Evolutionary conservation across 1,140 invertebrate species (phyloP).

Genomic region (Dendroctonus valens): DNA sequence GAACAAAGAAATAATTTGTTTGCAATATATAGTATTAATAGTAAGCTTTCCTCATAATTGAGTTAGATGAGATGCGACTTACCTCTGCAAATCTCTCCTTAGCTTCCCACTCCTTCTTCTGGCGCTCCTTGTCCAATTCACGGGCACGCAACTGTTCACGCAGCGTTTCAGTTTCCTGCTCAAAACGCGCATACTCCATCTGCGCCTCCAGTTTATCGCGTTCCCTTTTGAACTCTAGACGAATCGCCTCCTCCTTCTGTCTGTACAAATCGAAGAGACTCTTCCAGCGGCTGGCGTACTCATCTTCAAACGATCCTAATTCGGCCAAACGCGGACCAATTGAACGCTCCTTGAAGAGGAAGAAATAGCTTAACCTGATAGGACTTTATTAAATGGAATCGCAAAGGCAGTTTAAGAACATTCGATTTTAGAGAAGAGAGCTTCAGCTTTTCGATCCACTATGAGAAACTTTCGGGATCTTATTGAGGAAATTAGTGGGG

Average conservation of each 20-base stretch:
- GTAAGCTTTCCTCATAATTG: too few relatives aligned
- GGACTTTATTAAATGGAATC: too few relatives aligned
- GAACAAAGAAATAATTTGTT: too few relatives aligned
- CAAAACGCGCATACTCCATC: conserved; percentile 90
- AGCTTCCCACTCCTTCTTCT: conserved; percentile 84
- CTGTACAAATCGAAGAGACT: conserved; percentile 89
- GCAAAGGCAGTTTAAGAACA: too few relatives aligned
- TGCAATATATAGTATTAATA: too few relatives aligned
- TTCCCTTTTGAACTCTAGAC: conserved; percentile 86
- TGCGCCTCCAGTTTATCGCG: conserved; percentile 90
- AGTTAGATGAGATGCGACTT: too few relatives aligned
- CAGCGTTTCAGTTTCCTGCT: conserved; percentile 85
- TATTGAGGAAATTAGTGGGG: too few relatives aligned
- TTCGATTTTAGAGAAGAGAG: too few relatives aligned
- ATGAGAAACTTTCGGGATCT: too few relatives aligned
- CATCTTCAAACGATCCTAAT: conserved; percentile 86
- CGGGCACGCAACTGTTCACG: conserved; percentile 80
- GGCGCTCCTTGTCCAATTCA: conserved; percentile 81
- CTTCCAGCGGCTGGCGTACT: conserved; percentile 95
- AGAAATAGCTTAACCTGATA: too few relatives aligned
- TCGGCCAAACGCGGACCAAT: conserved; percentile 88
- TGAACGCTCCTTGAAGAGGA: conserved; percentile 63
- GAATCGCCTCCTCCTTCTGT: conserved; percentile 85
- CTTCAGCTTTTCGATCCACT: too few relatives aligned
- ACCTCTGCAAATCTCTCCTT: conserved; percentile 80